A percentile compares a stretch with the other conserved stretches of the same genome.
These are phyloP conservation scores for Lagria hirta DNA, from an alignment of 2,888 invertebrate genomes.

Conservation along the genomic window DNA sequence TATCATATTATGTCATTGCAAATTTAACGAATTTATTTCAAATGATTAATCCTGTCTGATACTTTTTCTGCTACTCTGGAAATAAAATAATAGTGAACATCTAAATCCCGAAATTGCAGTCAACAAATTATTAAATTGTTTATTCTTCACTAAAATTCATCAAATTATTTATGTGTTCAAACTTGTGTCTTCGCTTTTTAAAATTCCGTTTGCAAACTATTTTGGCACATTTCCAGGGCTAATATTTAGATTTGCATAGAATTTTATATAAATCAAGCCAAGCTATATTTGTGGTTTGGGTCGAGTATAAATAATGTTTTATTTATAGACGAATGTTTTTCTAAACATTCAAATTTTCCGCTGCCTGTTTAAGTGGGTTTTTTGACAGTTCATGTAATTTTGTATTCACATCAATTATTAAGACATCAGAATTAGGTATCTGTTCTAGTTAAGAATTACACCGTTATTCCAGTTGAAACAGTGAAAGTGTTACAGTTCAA, in stretches of 20 bases:
- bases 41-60: too few species aligned
- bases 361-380: constrained; percentile 16
- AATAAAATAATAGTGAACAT: too few species aligned
- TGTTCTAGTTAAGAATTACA: too few species aligned
- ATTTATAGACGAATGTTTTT: constrained; percentile 26
- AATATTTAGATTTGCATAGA: constrained; percentile 24
- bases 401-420: too few species aligned
- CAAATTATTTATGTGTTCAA: constrained; percentile 14
- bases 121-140: too few species aligned
- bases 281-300: constrained; percentile 25
- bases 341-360: constrained; percentile 27
- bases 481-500: too few species aligned
- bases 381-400: constrained; percentile 3
- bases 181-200: constrained; percentile 4
- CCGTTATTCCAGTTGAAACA: too few species aligned
- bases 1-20: too few species aligned
- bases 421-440: too few species aligned
- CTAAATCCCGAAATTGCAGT: too few species aligned
- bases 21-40: too few species aligned
- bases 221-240: constrained; percentile 20
- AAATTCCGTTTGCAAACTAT: constrained; percentile 17
- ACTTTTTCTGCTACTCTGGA: too few species aligned
- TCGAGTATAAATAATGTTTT: constrained; percentile 28
- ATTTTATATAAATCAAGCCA: constrained; percentile 26
- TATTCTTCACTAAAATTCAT: constrained; percentile 8